Evolutionary conservation across 1,140 invertebrate genomes (phyloP).

Genomic region (Medauroidea extradentata): DNA sequence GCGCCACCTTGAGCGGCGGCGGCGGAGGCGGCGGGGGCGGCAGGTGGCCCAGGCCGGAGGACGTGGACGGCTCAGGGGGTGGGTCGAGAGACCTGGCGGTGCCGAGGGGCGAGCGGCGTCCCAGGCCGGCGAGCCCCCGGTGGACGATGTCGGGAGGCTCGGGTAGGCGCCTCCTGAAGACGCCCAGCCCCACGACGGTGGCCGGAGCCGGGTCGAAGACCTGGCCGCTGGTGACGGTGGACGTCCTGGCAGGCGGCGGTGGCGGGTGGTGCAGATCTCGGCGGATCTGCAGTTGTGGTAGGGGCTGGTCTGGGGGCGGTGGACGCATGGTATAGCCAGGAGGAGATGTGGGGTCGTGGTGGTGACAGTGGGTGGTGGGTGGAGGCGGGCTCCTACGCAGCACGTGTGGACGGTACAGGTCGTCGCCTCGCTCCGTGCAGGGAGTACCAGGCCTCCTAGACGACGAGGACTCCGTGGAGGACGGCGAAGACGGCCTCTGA

Average conservation of each 20-base stretch:
- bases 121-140: not conserved
- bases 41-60: too few species aligned
- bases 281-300: constrained; percentile 7
- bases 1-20: not conserved
- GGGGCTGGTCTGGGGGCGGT: not conserved
- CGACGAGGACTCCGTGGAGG: not conserved
- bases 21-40: not conserved
- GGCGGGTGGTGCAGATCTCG: not conserved
- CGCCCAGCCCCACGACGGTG: not conserved
- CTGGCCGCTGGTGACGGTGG: constrained; percentile 3
- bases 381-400: too few species aligned
- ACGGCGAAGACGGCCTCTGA: not conserved
- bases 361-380: not conserved
- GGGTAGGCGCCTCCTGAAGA: not conserved
- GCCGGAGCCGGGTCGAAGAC: not conserved
- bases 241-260: not conserved
- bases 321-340: constrained; percentile 4
- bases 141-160: not conserved
- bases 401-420: not conserved
- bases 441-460: not conserved
- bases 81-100: too few species aligned
- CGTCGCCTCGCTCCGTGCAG: too few species aligned
- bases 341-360: not conserved
- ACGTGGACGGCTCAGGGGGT: not conserved
- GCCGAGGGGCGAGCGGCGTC: not conserved